A percentile compares a stretch with the other conserved stretches of the same genome.
phyloP scores from a whole-genome alignment of 2,888 invertebrate genomes.

The Oligia fasciuncula region DNA sequence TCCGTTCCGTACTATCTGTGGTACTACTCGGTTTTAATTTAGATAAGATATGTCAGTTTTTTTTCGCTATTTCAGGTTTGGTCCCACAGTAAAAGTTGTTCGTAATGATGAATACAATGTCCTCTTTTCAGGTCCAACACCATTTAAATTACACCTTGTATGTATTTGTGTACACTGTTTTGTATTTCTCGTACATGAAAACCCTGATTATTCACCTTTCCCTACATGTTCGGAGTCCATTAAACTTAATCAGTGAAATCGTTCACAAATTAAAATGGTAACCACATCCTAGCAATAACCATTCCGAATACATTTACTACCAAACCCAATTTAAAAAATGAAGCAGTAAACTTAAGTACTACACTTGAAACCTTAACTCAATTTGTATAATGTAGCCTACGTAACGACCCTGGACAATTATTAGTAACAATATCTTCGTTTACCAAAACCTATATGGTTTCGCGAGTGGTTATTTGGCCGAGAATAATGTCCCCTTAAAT shows the following conservation, averaged over 20 bases:
- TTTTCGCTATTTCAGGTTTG: too few relatives aligned
- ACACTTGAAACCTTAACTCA: slow-evolving; percentile 44
- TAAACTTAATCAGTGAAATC: neutral
- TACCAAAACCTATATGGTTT: slow-evolving; percentile 65
- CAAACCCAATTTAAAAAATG: slow-evolving; percentile 55
- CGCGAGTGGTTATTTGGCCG: slow-evolving; percentile 73
- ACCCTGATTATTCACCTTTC: too few relatives aligned
- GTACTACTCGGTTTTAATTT: too few relatives aligned
- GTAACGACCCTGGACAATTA: slow-evolving; percentile 51
- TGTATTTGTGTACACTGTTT: neutral
- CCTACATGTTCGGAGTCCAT: neutral
- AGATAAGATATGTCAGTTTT: too few relatives aligned
- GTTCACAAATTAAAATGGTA: slow-evolving; percentile 21
- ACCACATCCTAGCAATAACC: slow-evolving; percentile 51
- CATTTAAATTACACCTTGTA: neutral
- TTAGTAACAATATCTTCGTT: slow-evolving; percentile 65
- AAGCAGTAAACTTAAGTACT: slow-evolving; percentile 61
- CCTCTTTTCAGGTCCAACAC: too few relatives aligned
- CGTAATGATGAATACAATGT: too few relatives aligned
- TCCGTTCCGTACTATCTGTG: neutral
- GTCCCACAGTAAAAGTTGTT: too few relatives aligned
- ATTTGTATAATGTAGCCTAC: slow-evolving; percentile 52
- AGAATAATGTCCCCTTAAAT: slow-evolving; percentile 80
- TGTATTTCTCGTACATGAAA: neutral
- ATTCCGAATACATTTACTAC: slow-evolving; percentile 30